Percentiles rank a stretch among this genome's conserved stretches.
phyloP scores from a whole-genome alignment of 2,797 vertebrate species.

The Setipinna tenuifilis region DNA sequence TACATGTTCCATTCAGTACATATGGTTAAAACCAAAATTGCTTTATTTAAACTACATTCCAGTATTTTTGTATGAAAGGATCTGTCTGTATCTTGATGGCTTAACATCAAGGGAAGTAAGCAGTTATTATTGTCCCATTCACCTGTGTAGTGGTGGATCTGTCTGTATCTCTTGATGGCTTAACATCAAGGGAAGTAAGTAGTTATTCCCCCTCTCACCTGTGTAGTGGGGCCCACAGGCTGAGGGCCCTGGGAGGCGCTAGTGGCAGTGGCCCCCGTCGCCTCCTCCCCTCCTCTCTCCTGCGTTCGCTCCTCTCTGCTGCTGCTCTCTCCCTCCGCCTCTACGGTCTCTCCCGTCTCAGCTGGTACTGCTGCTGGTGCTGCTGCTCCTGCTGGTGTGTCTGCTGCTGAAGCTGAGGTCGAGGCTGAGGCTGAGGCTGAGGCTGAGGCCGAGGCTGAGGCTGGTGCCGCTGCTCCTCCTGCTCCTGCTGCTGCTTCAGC shows the following conservation, averaged over 20 bases:
- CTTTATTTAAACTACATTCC: background rate
- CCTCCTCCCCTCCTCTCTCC: conserved; percentile 23
- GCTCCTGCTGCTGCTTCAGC: background rate
- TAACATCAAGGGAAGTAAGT: too few species aligned
- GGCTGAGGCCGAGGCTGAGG: too few species aligned
- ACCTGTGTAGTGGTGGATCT: conserved; percentile 14
- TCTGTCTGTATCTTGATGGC: background rate
- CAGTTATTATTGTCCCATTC: background rate
- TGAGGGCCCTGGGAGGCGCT: conserved; percentile 26
- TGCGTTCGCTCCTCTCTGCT: conserved; percentile 31
- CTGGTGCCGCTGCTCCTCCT: conserved; percentile 2
- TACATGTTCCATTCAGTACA: background rate
- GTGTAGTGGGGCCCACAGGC: background rate
- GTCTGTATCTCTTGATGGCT: too few species aligned
- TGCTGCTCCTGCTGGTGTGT: conserved; percentile 11
- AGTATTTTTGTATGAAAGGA: background rate
- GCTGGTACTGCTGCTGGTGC: conserved; percentile 18
- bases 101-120: too few species aligned
- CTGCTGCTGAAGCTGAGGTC: background rate
- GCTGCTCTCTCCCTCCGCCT: conserved; percentile 50
- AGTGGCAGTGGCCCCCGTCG: conserved; percentile 19
- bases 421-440: background rate
- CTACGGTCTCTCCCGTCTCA: conserved; percentile 38
- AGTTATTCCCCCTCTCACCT: background rate
- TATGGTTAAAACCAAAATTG: too few species aligned